These are phyloP conservation scores for Nothobranchius kuhntae DNA, from an alignment of 2,113 vertebrate genomes.

Conservation along the genomic window DNA sequence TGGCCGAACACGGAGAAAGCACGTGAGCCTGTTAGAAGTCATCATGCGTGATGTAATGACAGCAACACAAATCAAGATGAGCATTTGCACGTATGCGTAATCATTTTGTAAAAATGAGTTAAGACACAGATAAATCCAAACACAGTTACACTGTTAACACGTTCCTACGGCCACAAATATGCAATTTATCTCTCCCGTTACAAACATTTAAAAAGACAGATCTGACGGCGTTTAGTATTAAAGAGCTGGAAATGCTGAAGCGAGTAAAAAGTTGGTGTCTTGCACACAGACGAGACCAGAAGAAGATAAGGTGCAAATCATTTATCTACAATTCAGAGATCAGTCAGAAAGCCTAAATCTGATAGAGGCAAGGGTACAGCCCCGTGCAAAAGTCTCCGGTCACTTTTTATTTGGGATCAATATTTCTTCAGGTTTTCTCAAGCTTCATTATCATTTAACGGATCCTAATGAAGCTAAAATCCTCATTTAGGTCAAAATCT, in stretches of 20 bases:
- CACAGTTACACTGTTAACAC: constrained; percentile 66
- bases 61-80: constrained; percentile 79
- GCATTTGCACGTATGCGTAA: constrained; percentile 63
- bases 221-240: constrained; percentile 52
- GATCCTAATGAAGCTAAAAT: no score
- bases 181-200: constrained; percentile 62
- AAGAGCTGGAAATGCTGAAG: constrained; percentile 52
- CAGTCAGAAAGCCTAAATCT: constrained; percentile 30
- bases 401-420: background rate
- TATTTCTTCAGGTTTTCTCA: no score
- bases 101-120: constrained; percentile 58
- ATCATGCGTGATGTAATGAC: constrained; percentile 79
- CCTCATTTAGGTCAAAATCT: no score
- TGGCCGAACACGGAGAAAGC: constrained; percentile 36
- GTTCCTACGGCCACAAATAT: constrained; percentile 57
- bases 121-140: constrained; percentile 70
- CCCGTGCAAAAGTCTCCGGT: background rate
- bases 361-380: constrained; percentile 29
- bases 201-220: constrained; percentile 82
- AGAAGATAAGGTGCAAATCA: constrained; percentile 63
- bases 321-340: constrained; percentile 36
- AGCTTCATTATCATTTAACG: no score
- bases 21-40: constrained; percentile 51
- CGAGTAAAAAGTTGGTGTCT: constrained; percentile 34
- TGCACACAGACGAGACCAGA: constrained; percentile 24